A percentile compares a stretch with the other conserved stretches of the same genome.
Conservation (phyloP, 2,797 vertebrate species). For the Sebastes paucispinis region DNA sequence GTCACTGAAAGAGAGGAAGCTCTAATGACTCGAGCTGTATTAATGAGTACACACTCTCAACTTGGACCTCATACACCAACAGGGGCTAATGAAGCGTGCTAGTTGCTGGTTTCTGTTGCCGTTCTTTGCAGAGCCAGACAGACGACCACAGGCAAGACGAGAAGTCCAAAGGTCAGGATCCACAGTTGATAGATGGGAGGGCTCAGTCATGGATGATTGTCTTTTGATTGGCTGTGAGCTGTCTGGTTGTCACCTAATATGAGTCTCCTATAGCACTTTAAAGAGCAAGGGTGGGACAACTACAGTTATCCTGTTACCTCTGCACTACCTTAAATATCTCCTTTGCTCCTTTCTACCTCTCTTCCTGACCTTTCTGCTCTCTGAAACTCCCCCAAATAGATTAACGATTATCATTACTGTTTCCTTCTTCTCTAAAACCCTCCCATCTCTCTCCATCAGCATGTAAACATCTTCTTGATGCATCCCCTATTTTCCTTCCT, state of each 20-base stretch:
- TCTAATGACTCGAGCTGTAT: slow-evolving; percentile 2
- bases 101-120: background rate
- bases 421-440: background rate
- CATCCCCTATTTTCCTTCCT: too few species aligned
- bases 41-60: slow-evolving; percentile 1
- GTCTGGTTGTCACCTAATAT: slow-evolving; percentile 38
- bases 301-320: slow-evolving; percentile 34
- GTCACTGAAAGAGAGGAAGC: background rate
- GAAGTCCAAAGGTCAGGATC: slow-evolving; percentile 45
- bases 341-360: background rate
- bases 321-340: slow-evolving; percentile 6
- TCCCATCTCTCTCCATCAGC: background rate
- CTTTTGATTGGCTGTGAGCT: slow-evolving; percentile 53
- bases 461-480: background rate
- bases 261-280: slow-evolving; percentile 19
- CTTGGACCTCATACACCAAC: background rate
- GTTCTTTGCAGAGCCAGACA: background rate
- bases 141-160: slow-evolving; percentile 20
- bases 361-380: slow-evolving; percentile 7
- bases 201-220: slow-evolving; percentile 31
- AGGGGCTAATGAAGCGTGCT: slow-evolving; percentile 2
- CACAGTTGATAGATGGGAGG: slow-evolving; percentile 30
- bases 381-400: background rate
- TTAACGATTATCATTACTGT: background rate
- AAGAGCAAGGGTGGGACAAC: slow-evolving; percentile 5